Base-by-base conservation (phyloP, 2,888 invertebrate genomes). In the Busseola fusca region DNA sequence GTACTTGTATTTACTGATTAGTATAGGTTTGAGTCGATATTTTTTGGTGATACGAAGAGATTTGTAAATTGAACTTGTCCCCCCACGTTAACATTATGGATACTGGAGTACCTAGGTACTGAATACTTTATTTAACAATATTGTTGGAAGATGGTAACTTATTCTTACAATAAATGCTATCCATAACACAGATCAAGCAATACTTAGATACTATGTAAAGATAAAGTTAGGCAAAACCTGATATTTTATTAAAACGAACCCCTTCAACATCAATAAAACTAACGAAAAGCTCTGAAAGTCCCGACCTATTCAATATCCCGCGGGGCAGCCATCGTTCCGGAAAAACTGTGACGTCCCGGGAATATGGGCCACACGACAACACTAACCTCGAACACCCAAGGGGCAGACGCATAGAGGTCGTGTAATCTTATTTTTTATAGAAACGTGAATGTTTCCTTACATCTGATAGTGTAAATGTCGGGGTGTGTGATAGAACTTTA, bases 361-460 rank as follows among this genome's bases (percentile, higher is more conserved):
- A 76, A 75, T 79, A 67, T 42, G 58, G 48, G 74, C 69, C 68
- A 72, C 71, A 37, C 40, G 72, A 69, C 84, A 84, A 68, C 85
- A 78, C 85, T 84, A 84, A 54, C 58, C n/a, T 50, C 64, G 52
- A 81, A 74, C 72, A 69, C 84, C 82, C 85, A 64, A 79, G 81
- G 84, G 84, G 74, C 78, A 75, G 74, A 76, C 84, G 81, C 65
- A 77, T 78, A 77, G 75, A 81, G 79, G 78, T 81, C 76, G 72
- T 76, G 82, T 86, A 85, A 84, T 86, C 84, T 84, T 81, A 85
- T 86, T 86, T 85, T 84, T 85, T 84, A 84, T 86, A 81, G 76
- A 81, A 83, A 83, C 79, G 80, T 70, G 82, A 83, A 81, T 76
- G 84, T 85, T 85, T 78, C 79, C 79, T 79, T 82, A 84, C 74